Conservation (phyloP, 1,140 invertebrate species). For the Bombus sylvicola region DNA sequence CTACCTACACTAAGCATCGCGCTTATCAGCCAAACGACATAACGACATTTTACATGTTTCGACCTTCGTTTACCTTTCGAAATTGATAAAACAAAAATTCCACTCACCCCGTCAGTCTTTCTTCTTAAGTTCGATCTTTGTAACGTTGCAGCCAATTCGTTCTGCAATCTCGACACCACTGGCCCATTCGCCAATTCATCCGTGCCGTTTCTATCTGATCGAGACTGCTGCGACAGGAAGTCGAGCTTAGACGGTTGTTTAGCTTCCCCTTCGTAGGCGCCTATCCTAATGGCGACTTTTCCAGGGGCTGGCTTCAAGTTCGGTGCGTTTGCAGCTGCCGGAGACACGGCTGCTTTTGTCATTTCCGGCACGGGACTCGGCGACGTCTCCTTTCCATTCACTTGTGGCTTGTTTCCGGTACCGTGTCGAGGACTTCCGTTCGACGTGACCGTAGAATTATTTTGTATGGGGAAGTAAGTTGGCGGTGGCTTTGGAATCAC, state of each 20-base stretch:
- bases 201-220: constrained; percentile 68
- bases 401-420: constrained; percentile 46
- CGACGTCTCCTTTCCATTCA: constrained; percentile 52
- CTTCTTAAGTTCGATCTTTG: constrained; percentile 88
- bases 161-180: constrained; percentile 87
- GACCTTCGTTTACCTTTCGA: neutral
- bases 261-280: constrained; percentile 80
- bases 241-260: constrained; percentile 87
- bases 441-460: constrained; percentile 45
- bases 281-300: constrained; percentile 79
- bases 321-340: constrained; percentile 36
- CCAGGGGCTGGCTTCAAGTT: constrained; percentile 49
- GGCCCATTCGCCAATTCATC: constrained; percentile 72
- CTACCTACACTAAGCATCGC: neutral
- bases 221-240: constrained; percentile 83
- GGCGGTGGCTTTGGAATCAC: constrained; percentile 86
- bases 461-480: constrained; percentile 84
- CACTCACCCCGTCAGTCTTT: constrained; percentile 87
- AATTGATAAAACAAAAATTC: neutral
- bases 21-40: neutral
- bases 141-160: constrained; percentile 88
- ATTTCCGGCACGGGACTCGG: constrained; percentile 47
- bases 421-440: constrained; percentile 64
- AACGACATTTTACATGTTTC: neutral
- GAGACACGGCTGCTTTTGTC: constrained; percentile 46